A percentile compares a stretch with the other conserved stretches of the same genome.
phyloP scores from a whole-genome alignment of 2,888 invertebrate species.

The Troides helena region DNA sequence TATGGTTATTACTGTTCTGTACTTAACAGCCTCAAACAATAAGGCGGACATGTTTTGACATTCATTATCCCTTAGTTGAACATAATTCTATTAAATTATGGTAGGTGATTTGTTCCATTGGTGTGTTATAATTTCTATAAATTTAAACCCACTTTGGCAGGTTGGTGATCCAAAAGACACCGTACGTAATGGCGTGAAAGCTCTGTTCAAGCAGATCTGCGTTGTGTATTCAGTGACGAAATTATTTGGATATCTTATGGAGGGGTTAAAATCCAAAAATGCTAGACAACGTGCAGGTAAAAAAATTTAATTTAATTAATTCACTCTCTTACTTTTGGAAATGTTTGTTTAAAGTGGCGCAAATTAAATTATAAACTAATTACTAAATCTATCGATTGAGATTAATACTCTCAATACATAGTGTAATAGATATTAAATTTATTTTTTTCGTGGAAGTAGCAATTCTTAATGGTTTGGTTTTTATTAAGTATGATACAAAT shows the following conservation, averaged over 20 bases:
- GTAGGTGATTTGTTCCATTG: neutral
- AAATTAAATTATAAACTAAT: no score
- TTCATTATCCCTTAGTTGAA: no score
- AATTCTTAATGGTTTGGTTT: no score
- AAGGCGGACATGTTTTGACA: no score
- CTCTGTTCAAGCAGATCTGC: constrained; percentile 91
- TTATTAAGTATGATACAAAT: no score
- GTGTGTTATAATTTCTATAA: neutral
- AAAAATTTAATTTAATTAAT: constrained; percentile 25
- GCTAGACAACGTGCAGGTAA: constrained; percentile 94
- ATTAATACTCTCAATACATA: no score
- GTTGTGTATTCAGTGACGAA: constrained; percentile 93
- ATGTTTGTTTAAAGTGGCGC: no score
- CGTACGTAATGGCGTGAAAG: constrained; percentile 93
- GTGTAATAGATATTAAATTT: no score
- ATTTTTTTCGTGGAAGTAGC: no score
- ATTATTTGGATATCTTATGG: constrained; percentile 94
- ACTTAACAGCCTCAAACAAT: no score
- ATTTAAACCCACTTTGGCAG: constrained; percentile 56
- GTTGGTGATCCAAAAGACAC: constrained; percentile 98
- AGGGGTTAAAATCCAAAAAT: constrained; percentile 97
- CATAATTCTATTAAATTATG: neutral
- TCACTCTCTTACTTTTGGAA: neutral
- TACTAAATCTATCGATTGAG: no score
- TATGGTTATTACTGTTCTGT: no score